A percentile compares a stretch with the other conserved stretches of the same genome.
These are phyloP conservation scores for Columba livia DNA, from an alignment of 2,113 vertebrate genomes.

Conservation along the genomic window DNA sequence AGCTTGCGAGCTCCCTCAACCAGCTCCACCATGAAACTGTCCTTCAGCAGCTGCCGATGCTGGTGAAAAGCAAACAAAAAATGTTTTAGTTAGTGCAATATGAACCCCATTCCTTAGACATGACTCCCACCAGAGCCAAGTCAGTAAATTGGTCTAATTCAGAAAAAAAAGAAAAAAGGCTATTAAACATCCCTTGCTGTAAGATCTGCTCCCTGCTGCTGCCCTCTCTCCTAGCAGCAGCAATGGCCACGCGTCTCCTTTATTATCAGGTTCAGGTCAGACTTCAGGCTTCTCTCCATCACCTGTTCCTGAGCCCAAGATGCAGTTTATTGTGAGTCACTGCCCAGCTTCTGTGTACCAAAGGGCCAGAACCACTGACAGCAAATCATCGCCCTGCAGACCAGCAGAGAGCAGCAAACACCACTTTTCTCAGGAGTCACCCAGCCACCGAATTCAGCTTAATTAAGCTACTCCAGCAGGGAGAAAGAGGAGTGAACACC, in stretches of 20 bases:
- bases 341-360: not conserved
- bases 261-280: not conserved
- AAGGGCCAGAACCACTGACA: not conserved
- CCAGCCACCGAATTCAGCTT: not conserved
- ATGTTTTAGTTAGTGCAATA: not conserved
- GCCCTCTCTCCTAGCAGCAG: not conserved
- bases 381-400: not conserved
- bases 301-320: not conserved
- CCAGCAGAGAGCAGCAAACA: constrained; percentile 67
- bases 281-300: not conserved
- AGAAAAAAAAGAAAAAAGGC: not conserved
- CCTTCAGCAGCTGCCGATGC: constrained; percentile 93
- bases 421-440: not conserved
- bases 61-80: constrained; percentile 31
- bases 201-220: not conserved
- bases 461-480: not conserved
- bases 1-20: constrained; percentile 93
- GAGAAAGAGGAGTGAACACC: not conserved
- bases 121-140: not conserved
- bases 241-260: not conserved
- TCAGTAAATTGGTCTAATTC: not conserved
- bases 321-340: not conserved
- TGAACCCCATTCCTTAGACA: not conserved
- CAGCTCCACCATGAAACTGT: constrained; percentile 97
- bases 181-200: not conserved